These are phyloP conservation scores for Thalpophila matura DNA, from an alignment of 2,888 invertebrate genomes.

Conservation along the genomic window DNA sequence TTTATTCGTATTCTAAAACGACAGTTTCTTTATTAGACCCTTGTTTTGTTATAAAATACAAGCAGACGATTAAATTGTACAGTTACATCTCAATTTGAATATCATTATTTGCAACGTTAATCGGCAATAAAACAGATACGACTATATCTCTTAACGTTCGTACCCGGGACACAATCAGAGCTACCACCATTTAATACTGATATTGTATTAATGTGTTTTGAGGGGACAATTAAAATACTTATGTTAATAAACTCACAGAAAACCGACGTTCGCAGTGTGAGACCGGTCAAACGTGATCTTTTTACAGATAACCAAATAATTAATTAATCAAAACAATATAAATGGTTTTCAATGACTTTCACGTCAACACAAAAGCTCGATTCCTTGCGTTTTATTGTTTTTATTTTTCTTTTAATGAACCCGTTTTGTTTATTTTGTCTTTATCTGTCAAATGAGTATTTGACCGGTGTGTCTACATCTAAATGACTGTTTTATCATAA, in stretches of 20 bases:
- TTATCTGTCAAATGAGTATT: conserved; percentile 29
- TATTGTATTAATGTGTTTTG: conserved; percentile 59
- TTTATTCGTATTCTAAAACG: too few species aligned
- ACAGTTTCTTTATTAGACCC: conserved; percentile 13
- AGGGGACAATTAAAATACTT: conserved; percentile 85
- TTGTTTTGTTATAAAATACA: conserved; percentile 20
- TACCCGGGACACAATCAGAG: conserved; percentile 67
- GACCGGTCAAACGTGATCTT: conserved; percentile 78
- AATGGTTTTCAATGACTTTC: conserved; percentile 73
- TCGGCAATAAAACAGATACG: conserved; percentile 67
- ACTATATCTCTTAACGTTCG: conserved; percentile 50
- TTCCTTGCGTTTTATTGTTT: conserved; percentile 45
- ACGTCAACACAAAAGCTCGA: conserved; percentile 60
- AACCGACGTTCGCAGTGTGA: conserved; percentile 68
- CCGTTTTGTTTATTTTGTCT: conserved; percentile 42
- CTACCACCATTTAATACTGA: conserved; percentile 69
- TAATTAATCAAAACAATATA: conserved; percentile 84
- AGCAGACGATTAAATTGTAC: conserved; percentile 20
- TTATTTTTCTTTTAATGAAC: conserved; percentile 24
- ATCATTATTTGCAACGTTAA: conserved; percentile 67
- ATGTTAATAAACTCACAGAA: conserved; percentile 79
- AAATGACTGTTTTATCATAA: conserved; percentile 26
- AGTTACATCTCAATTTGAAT: conserved; percentile 62
- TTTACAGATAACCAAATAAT: conserved; percentile 72
- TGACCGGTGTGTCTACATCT: conserved; percentile 11